These are phyloP conservation scores for Remorina albescens DNA, from an alignment of 2,797 vertebrate species.

Conservation along the genomic window DNA sequence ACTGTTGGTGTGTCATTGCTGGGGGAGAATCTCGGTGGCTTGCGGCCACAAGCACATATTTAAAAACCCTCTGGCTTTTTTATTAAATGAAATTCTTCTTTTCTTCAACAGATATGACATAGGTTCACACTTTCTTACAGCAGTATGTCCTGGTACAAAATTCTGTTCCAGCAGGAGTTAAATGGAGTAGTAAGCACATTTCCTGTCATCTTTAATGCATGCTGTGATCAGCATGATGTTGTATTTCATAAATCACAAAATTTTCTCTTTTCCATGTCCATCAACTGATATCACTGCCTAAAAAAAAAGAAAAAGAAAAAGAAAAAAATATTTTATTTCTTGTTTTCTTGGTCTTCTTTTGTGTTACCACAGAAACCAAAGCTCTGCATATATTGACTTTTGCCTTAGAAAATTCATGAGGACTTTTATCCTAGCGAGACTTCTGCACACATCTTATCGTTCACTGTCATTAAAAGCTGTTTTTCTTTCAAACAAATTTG, in stretches of 20 bases:
- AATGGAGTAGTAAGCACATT: background rate
- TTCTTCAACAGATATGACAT: background rate
- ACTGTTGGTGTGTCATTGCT: too few species aligned
- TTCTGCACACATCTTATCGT: constrained; percentile 12
- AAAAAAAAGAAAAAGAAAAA: background rate
- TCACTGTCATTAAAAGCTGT: constrained; percentile 13
- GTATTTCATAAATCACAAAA: background rate
- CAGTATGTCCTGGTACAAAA: background rate
- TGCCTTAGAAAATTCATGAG: constrained; percentile 14
- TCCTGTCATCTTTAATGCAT: background rate
- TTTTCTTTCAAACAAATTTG: constrained; percentile 5
- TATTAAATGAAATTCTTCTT: background rate
- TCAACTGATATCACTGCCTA: background rate
- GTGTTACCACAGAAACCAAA: constrained; percentile 16
- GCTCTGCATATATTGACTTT: constrained; percentile 13
- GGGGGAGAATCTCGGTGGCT: too few species aligned
- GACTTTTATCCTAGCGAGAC: background rate
- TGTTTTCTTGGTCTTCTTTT: constrained; percentile 5
- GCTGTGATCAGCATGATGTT: background rate
- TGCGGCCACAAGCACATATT: too few species aligned
- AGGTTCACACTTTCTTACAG: background rate
- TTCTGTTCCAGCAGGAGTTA: background rate
- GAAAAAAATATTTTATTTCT: constrained; percentile 15
- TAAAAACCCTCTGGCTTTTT: background rate
- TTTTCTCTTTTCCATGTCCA: constrained; percentile 14